phyloP scores from a whole-genome alignment of 2,888 invertebrate species.

The Xylophagus ater region DNA sequence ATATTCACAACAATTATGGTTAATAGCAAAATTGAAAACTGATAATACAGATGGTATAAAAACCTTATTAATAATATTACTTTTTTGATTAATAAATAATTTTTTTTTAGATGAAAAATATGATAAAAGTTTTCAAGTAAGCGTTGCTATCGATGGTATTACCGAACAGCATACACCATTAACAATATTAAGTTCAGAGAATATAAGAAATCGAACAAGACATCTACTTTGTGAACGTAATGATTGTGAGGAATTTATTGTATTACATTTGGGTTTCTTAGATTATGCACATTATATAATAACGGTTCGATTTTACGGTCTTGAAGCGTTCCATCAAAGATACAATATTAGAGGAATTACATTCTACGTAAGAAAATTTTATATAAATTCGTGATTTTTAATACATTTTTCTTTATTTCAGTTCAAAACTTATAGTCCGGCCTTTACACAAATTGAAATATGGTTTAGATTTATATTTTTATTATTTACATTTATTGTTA shows the following conservation, averaged over 20 bases:
- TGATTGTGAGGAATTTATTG: slow-evolving; percentile 76
- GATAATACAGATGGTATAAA: slow-evolving; percentile 68
- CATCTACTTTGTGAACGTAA: slow-evolving; percentile 71
- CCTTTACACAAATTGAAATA: slow-evolving; percentile 93
- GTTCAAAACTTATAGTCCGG: slow-evolving; percentile 94
- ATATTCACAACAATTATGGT: slow-evolving; percentile 88
- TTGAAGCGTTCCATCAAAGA: slow-evolving; percentile 72
- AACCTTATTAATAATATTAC: slow-evolving; percentile 12
- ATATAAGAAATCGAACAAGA: slow-evolving; percentile 66
- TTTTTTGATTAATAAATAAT: slow-evolving; percentile 3
- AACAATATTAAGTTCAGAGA: slow-evolving; percentile 51
- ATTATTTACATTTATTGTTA: slow-evolving; percentile 70
- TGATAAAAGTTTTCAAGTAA: slow-evolving; percentile 79
- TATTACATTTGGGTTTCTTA: slow-evolving; percentile 79
- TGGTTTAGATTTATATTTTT: slow-evolving; percentile 94
- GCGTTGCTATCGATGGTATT: slow-evolving; percentile 72
- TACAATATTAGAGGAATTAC: slow-evolving; percentile 74
- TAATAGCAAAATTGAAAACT: slow-evolving; percentile 74
- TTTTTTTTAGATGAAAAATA: slow-evolving; percentile 68
- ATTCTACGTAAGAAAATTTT: slow-evolving; percentile 61
- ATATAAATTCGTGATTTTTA: slow-evolving; percentile 12
- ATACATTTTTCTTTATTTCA: slow-evolving; percentile 40
- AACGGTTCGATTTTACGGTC: slow-evolving; percentile 70
- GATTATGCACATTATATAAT: slow-evolving; percentile 83
- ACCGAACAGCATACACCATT: slow-evolving; percentile 61